Conservation (phyloP, 1,140 invertebrate genomes). For the Diorhabda sublineata region DNA sequence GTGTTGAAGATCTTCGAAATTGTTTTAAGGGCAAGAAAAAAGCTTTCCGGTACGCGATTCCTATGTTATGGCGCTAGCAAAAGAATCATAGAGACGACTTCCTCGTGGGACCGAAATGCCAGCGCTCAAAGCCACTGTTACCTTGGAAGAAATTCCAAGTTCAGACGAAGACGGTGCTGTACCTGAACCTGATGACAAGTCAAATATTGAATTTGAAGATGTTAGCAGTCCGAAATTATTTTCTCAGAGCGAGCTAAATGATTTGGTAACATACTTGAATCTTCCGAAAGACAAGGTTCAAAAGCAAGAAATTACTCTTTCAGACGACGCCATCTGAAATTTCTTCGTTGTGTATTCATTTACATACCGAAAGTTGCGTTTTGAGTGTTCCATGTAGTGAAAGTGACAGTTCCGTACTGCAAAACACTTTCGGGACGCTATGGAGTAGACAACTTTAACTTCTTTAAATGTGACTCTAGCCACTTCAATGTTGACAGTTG, state of each 20-base stretch:
- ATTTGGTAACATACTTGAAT: constrained; percentile 7
- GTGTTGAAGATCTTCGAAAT: background rate
- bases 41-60: constrained; percentile 6
- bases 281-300: constrained; percentile 16
- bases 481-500: too few relatives aligned
- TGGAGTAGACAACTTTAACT: too few relatives aligned
- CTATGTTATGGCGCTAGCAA: background rate
- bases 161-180: constrained; percentile 10
- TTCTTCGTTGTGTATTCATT: too few relatives aligned
- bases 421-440: too few relatives aligned
- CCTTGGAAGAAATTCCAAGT: constrained; percentile 15
- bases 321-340: too few relatives aligned
- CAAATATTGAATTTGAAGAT: constrained; percentile 4
- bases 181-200: constrained; percentile 13
- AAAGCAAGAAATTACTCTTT: constrained; percentile 4
- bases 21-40: background rate
- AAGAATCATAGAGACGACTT: background rate
- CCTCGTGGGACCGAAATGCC: constrained; percentile 17
- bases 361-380: too few relatives aligned
- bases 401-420: too few relatives aligned
- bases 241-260: too few relatives aligned
- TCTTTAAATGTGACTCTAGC: too few relatives aligned
- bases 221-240: background rate
- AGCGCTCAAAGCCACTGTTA: constrained; percentile 16
- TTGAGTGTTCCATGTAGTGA: too few relatives aligned